Evolutionary conservation across 2,888 invertebrate species (phyloP).

Genomic region (Sympetrum striolatum): DNA sequence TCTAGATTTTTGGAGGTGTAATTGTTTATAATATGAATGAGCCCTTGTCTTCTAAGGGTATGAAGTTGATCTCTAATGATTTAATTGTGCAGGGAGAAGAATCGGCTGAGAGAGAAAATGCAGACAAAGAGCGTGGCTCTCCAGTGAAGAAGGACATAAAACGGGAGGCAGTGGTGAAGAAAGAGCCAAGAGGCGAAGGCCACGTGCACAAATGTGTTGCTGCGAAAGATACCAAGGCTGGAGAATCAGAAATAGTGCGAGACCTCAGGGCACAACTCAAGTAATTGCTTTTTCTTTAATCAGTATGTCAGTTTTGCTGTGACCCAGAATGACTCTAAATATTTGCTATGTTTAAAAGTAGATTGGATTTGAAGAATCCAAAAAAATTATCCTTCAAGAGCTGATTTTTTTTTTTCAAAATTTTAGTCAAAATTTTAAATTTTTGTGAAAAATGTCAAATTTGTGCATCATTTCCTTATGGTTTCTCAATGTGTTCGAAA

Average conservation of each 20-base stretch:
- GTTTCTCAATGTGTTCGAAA: too few species aligned
- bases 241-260: slow-evolving; percentile 77
- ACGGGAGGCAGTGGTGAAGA: slow-evolving; percentile 53
- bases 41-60: too few species aligned
- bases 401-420: too few species aligned
- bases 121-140: slow-evolving; percentile 3
- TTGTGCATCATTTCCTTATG: too few species aligned
- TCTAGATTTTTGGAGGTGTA: too few species aligned
- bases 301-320: not conserved
- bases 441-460: too few species aligned
- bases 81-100: not conserved
- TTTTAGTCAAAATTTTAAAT: not conserved
- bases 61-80: too few species aligned
- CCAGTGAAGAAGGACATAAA: slow-evolving; percentile 60
- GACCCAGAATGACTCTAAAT: too few species aligned
- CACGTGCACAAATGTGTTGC: slow-evolving; percentile 69
- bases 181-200: slow-evolving; percentile 62
- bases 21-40: too few species aligned
- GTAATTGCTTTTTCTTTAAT: slow-evolving; percentile 63
- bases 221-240: slow-evolving; percentile 62
- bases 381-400: too few species aligned
- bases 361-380: too few species aligned
- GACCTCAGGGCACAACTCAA: slow-evolving; percentile 92
- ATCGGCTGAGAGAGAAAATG: not conserved
- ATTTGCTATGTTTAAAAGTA: too few species aligned